phyloP scores from a whole-genome alignment of 2,888 invertebrate genomes.

The Octodonta nipae region DNA sequence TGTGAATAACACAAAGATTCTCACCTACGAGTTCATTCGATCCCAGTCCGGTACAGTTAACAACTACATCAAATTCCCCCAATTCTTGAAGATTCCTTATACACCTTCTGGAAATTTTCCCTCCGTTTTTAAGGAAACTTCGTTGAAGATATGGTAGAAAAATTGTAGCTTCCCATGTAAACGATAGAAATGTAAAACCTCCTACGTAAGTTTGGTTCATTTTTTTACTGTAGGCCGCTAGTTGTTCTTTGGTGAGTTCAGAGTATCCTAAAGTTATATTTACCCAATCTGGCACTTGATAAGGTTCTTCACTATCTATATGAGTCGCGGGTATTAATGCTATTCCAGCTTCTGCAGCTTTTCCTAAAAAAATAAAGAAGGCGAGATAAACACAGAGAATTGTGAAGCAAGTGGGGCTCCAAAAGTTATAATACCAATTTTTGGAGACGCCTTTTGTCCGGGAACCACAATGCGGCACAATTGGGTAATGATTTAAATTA shows the following conservation, averaged over 20 bases:
- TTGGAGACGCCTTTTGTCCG: too few relatives aligned
- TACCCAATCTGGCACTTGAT: constrained; percentile 32
- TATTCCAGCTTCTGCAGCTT: constrained; percentile 21
- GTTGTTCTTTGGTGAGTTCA: constrained; percentile 24
- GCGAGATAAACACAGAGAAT: too few relatives aligned
- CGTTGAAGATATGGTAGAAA: constrained; percentile 55
- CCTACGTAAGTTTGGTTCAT: constrained; percentile 34
- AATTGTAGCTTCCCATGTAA: constrained; percentile 50
- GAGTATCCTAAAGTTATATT: constrained; percentile 36
- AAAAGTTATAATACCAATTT: too few relatives aligned
- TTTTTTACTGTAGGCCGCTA: constrained; percentile 30
- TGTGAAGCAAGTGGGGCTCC: too few relatives aligned
- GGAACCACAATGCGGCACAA: too few relatives aligned
- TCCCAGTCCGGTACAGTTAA: constrained; percentile 67
- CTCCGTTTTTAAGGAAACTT: constrained; percentile 47
- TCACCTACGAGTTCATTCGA: constrained; percentile 42
- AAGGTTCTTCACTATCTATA: constrained; percentile 25
- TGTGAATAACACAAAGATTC: too few relatives aligned
- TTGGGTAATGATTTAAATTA: too few relatives aligned
- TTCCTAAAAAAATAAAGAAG: constrained; percentile 9
- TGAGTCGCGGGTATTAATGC: constrained; percentile 16
- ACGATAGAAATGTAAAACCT: constrained; percentile 53
- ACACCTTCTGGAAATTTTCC: constrained; percentile 38
- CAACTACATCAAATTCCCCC: constrained; percentile 46
- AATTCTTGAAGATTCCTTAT: constrained; percentile 41